Conservation (phyloP, 2,888 invertebrate genomes). For the Apamea sordens region DNA sequence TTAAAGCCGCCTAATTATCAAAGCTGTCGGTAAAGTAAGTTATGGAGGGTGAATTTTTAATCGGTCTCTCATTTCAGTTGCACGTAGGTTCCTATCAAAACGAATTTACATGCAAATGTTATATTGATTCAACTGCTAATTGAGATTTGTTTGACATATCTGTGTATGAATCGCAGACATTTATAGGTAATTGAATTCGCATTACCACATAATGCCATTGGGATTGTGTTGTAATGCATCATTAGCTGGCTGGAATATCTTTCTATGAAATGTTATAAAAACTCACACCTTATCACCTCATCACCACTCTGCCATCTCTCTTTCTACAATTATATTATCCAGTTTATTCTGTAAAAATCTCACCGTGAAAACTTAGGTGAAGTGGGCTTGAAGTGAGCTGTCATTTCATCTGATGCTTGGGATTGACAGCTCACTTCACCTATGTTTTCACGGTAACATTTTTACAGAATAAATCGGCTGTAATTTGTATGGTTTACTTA, state of each 20-base stretch:
- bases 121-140: slow-evolving; percentile 70
- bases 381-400: neutral
- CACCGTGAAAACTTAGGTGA: neutral
- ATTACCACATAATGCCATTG: slow-evolving; percentile 16
- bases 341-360: neutral
- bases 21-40: slow-evolving; percentile 74
- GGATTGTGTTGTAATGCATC: neutral
- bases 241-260: neutral
- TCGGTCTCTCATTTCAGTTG: slow-evolving; percentile 71
- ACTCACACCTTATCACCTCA: neutral
- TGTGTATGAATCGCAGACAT: slow-evolving; percentile 25
- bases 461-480: neutral
- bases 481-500: neutral
- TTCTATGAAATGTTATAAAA: neutral
- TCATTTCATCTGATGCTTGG: neutral
- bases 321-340: neutral
- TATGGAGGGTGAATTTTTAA: slow-evolving; percentile 78
- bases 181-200: slow-evolving; percentile 39
- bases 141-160: slow-evolving; percentile 60
- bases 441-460: neutral
- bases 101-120: slow-evolving; percentile 71
- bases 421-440: neutral
- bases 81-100: slow-evolving; percentile 68
- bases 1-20: slow-evolving; percentile 75
- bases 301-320: neutral